Evolutionary conservation across 1,140 invertebrate genomes (phyloP).

Genomic region (Cheumatopsyche charites): DNA sequence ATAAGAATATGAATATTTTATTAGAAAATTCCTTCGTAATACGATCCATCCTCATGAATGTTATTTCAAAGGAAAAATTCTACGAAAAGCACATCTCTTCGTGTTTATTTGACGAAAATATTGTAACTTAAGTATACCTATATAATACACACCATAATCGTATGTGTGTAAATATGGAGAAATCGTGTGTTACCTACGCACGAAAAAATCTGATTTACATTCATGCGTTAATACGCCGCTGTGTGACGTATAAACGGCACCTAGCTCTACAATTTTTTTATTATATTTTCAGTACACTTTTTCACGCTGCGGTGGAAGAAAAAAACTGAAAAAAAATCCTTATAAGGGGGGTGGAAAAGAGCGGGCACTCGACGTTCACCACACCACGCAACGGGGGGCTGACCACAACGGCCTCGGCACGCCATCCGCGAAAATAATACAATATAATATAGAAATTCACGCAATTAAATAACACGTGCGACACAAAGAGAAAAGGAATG

Average conservation of each 20-base stretch:
- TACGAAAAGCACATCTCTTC: too few relatives aligned
- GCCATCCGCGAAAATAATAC: conserved; percentile 26
- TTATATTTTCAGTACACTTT: too few relatives aligned
- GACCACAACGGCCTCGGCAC: conserved; percentile 29
- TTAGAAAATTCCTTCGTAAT: too few relatives aligned
- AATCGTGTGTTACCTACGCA: too few relatives aligned
- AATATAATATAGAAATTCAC: background rate
- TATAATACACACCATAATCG: background rate
- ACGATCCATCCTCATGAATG: too few relatives aligned
- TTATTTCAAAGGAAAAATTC: too few relatives aligned
- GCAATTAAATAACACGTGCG: too few relatives aligned
- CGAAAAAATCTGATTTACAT: conserved; percentile 36
- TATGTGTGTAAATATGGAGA: background rate
- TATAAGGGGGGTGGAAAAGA: background rate
- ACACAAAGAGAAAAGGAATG: too few relatives aligned
- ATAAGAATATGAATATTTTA: too few relatives aligned
- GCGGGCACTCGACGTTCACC: background rate
- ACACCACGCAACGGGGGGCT: background rate
- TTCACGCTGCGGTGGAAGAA: background rate
- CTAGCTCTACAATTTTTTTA: conserved; percentile 1
- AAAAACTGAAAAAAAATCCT: conserved; percentile 8
- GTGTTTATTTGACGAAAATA: too few relatives aligned
- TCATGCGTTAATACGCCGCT: conserved; percentile 31
- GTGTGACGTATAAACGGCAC: conserved; percentile 30
- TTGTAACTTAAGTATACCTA: too few relatives aligned